Conservation (phyloP, 2,113 vertebrate species). For the Calidris pygmaea region DNA sequence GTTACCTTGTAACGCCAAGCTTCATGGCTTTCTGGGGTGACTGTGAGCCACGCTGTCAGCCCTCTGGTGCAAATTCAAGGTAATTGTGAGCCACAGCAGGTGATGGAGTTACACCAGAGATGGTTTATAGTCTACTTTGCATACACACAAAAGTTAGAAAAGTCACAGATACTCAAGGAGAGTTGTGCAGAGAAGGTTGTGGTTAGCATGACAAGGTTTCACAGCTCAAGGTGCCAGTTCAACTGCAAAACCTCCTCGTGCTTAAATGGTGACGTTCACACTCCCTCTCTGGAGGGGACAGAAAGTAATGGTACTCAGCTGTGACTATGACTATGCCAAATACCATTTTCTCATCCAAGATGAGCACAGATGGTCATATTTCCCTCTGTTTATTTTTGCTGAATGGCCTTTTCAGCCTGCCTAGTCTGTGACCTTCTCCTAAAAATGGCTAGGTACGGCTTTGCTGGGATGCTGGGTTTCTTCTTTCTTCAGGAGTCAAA, state of each 20-base stretch:
- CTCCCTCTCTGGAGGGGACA: conserved; percentile 36
- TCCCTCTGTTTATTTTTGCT: conserved; percentile 62
- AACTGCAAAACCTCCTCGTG: conserved; percentile 40
- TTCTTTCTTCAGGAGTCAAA: not conserved
- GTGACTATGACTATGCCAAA: conserved; percentile 46
- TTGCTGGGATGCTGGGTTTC: not conserved
- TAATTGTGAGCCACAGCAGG: not conserved
- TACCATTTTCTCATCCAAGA: conserved; percentile 39
- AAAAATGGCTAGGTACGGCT: not conserved
- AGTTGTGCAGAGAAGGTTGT: not conserved
- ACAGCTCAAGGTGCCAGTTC: not conserved
- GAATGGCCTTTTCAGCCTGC: conserved; percentile 65
- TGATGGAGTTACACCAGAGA: not conserved
- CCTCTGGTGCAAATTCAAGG: not conserved
- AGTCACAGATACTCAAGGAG: not conserved
- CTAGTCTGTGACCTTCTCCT: conserved; percentile 58
- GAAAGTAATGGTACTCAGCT: conserved; percentile 64
- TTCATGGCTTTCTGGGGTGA: not conserved
- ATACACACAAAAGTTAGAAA: not conserved
- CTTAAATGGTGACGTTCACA: conserved; percentile 63
- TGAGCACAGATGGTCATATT: conserved; percentile 64
- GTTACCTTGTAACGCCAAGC: not conserved
- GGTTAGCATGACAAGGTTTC: not conserved
- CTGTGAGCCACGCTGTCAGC: rapidly evolving
- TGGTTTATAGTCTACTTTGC: not conserved